Evolutionary conservation across 2,888 invertebrate genomes (phyloP).

Genomic region (Platynereis dumerilii): DNA sequence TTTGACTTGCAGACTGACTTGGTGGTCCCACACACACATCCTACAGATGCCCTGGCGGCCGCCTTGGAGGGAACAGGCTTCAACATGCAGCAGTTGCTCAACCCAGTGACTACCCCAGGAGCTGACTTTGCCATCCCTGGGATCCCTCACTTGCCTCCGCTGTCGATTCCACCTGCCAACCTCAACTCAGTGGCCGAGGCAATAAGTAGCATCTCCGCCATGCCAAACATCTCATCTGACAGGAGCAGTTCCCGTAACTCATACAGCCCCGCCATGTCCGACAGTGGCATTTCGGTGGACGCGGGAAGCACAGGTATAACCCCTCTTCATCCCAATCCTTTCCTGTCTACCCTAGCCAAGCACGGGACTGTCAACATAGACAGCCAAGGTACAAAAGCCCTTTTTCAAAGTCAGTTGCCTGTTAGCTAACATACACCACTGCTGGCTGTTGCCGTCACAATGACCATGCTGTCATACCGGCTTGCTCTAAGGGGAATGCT

Average conservation of each 20-base stretch:
- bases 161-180: slow-evolving; percentile 31
- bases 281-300: slow-evolving; percentile 63
- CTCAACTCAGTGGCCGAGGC: slow-evolving; percentile 31
- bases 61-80: no score
- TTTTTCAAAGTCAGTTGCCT: no score
- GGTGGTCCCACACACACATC: no score
- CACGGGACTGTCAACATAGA: slow-evolving; percentile 4
- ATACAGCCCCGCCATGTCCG: slow-evolving; percentile 62
- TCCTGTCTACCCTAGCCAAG: slow-evolving; percentile 88
- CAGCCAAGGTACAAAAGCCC: slow-evolving; percentile 6
- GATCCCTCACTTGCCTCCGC: slow-evolving; percentile 24
- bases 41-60: no score
- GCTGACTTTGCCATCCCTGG: no score
- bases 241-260: slow-evolving; percentile 54
- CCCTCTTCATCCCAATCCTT: slow-evolving; percentile 73
- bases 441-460: no score
- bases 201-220: slow-evolving; percentile 33
- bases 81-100: no score
- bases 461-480: no score
- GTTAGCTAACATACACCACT: no score
- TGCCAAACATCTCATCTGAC: slow-evolving; percentile 36
- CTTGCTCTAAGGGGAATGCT: no score
- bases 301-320: slow-evolving; percentile 55
- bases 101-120: no score
- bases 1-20: no score